Base-by-base conservation (phyloP, 1,140 invertebrate species). In the Idris sp. region DNA sequence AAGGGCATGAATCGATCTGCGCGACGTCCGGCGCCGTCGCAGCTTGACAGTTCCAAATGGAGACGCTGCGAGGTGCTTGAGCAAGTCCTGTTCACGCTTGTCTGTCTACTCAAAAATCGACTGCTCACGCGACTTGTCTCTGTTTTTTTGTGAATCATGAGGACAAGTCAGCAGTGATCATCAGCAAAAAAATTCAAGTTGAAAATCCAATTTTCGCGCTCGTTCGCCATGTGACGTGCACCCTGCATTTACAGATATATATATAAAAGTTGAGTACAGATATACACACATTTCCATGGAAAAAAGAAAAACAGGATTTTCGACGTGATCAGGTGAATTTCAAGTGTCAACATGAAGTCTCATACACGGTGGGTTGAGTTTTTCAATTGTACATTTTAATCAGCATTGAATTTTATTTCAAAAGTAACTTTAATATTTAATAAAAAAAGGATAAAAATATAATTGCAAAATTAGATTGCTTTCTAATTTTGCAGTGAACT, bases 1-100 rank as follows among this genome's bases (percentile, higher is more conserved):
- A 49, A 30, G 58, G 58, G 56, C 46, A 44, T 51, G 62, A 64
- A 75, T 75, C 72, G 72, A 75, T 75, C 72, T 58, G 61, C 62
- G 61, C 53, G 53, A 48, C 58, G 58, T 49, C 58, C 72, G 72
- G 72, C 72, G 72, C 72, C 72, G 72, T 75, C 72, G 72, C 72
- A 75, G 62, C 62, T 41, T 75, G 62, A 56, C 72, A 75, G 72
- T 75, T 75, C 58, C 64, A 64, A 75, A 75, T 69, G 64, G 72
- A 69, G 72, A 67, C 72, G 72, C 56, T n/a, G n/a, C 72, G 56
- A 62, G 62, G 72, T 64, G 64, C 64, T 40, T 62, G 49, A 62
- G 49, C 51, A 51, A 54, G 56, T 28, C 54, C 69, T 59, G 69
- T 64, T 49, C 25, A 56, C 68, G 49, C 62, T 74, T 49, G 49